Percentiles rank a stretch among this genome's conserved stretches.
Evolutionary conservation across 2,888 invertebrate genomes (phyloP).

Genomic region (Limnephilus marmoratus): DNA sequence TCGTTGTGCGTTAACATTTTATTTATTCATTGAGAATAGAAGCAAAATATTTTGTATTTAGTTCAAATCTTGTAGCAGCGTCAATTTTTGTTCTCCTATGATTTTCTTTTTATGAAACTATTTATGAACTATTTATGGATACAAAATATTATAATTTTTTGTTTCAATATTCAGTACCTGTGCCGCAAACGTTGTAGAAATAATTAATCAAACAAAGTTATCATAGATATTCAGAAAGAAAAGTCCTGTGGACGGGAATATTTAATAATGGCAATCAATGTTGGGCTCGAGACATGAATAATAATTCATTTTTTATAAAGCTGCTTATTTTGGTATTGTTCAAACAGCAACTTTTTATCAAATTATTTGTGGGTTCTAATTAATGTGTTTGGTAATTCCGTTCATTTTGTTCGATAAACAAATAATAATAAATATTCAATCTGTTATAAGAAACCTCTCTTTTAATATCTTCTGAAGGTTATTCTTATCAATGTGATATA

Average conservation of each 20-base stretch:
- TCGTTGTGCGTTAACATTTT: too few species aligned
- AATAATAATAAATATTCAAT: neutral
- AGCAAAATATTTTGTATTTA: too few species aligned
- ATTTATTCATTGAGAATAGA: too few species aligned
- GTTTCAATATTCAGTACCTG: too few species aligned
- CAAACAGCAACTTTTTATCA: neutral
- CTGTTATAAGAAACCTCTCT: too few species aligned
- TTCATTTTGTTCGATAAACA: neutral
- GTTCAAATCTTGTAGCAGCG: too few species aligned
- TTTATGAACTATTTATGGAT: too few species aligned
- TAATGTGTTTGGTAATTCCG: neutral
- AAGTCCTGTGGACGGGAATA: neutral
- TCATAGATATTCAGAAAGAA: neutral
- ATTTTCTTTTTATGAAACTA: too few species aligned
- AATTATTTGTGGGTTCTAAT: neutral
- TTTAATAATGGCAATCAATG: neutral
- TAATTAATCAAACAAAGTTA: neutral
- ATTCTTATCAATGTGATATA: too few species aligned
- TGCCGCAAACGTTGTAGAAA: neutral
- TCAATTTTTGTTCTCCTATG: too few species aligned
- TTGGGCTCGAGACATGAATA: neutral
- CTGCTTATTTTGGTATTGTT: neutral
- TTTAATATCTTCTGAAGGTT: too few species aligned
- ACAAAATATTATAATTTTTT: too few species aligned
- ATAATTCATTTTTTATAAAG: neutral